phyloP scores from a whole-genome alignment of 2,797 vertebrate species.

The Sebastes nivosus region DNA sequence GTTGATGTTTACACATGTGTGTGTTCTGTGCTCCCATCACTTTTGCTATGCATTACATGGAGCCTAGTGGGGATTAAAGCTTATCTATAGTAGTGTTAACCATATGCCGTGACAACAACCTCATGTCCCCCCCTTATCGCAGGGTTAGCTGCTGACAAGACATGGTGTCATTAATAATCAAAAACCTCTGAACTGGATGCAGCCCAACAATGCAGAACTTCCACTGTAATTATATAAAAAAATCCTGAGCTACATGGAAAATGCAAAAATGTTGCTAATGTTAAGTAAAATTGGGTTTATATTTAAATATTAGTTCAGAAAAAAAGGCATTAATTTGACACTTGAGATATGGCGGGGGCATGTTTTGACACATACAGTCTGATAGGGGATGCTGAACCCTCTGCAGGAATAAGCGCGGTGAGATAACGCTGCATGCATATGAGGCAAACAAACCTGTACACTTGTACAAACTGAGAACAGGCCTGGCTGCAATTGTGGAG shows the following conservation, averaged over 20 bases:
- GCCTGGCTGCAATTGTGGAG: constrained; percentile 25
- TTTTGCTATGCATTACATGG: constrained; percentile 68
- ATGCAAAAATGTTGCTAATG: background rate
- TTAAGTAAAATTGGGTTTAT: background rate
- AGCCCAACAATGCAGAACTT: constrained; percentile 20
- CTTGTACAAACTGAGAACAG: constrained; percentile 43
- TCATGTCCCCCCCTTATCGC: constrained; percentile 66
- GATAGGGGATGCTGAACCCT: background rate
- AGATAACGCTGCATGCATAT: background rate
- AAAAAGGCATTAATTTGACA: background rate
- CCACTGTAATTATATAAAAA: background rate
- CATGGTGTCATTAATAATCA: constrained; percentile 65
- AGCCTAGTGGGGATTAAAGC: constrained; percentile 68
- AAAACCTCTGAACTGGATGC: constrained; percentile 44
- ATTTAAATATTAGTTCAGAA: background rate
- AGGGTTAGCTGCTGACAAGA: constrained; percentile 59
- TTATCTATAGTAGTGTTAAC: constrained; percentile 71
- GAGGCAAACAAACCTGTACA: constrained; percentile 29
- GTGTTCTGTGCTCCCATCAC: constrained; percentile 33
- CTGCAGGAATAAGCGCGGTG: background rate
- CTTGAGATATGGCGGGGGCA: background rate
- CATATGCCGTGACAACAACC: constrained; percentile 67
- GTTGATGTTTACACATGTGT: constrained; percentile 45
- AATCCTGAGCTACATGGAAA: background rate
- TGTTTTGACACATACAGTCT: constrained; percentile 1